Conservation (phyloP, 2,113 vertebrate species). For the Nesospiza acunhae region DNA sequence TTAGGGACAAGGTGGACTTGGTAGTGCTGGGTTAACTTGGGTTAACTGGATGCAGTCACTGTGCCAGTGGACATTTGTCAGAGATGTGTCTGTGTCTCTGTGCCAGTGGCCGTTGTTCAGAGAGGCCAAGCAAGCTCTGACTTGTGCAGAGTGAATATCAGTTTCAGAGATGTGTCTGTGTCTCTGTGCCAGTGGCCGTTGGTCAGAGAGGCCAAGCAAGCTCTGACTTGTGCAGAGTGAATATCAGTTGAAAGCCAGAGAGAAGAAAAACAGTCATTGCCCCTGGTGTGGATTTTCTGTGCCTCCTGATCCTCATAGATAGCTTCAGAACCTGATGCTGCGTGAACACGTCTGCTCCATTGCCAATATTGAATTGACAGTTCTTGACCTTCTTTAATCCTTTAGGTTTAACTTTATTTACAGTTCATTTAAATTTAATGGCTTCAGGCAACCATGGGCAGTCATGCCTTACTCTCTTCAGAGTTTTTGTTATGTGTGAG, state of each 20-base stretch:
- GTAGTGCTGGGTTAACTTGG: neutral
- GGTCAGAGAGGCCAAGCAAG: neutral
- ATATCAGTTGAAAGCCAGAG: neutral
- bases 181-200: neutral
- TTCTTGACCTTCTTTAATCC: conserved; percentile 64
- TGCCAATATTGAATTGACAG: conserved; percentile 35
- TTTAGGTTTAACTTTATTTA: conserved; percentile 63
- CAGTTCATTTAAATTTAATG: conserved; percentile 61
- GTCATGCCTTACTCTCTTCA: conserved; percentile 11
- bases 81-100: neutral
- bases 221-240: neutral
- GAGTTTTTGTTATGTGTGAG: conserved; percentile 2
- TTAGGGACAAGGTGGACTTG: neutral
- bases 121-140: neutral
- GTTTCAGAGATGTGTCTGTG: neutral
- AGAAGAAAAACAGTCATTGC: neutral
- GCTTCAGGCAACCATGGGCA: conserved; percentile 38
- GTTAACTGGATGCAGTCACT: neutral
- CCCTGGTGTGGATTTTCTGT: neutral
- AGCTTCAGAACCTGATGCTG: conserved; percentile 19
- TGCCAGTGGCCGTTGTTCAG: neutral
- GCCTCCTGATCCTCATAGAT: neutral
- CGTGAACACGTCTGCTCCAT: neutral
- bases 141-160: neutral
- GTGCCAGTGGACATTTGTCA: neutral